Evolutionary conservation across 1,140 invertebrate genomes (phyloP).

Genomic region (Cepaea nemoralis): DNA sequence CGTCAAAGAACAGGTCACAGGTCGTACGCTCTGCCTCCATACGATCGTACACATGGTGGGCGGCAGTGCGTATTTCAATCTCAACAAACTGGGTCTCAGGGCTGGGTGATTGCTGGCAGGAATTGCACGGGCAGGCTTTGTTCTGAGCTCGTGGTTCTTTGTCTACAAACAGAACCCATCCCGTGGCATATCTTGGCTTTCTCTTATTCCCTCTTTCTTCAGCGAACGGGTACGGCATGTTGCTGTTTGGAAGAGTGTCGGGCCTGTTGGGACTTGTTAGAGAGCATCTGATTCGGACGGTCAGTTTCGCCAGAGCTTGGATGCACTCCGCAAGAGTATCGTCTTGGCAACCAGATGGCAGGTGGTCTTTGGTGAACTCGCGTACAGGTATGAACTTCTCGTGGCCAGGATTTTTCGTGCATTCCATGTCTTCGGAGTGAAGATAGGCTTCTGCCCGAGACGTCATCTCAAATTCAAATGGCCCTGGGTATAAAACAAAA

Average conservation of each 20-base stretch:
- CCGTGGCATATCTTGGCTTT: background rate
- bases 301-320: constrained; percentile 1
- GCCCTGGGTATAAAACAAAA: background rate
- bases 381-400: background rate
- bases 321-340: background rate
- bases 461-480: background rate
- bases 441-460: constrained; percentile 16
- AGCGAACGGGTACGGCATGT: background rate
- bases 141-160: background rate
- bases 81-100: background rate
- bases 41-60: background rate
- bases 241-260: background rate
- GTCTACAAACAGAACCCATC: background rate
- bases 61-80: background rate
- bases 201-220: background rate
- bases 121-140: background rate
- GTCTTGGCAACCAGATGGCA: background rate
- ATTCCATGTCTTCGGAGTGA: background rate
- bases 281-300: background rate
- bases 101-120: background rate
- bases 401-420: constrained; percentile 23
- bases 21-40: background rate
- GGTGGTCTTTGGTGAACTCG: background rate
- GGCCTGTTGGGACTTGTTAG: background rate
- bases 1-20: background rate